phyloP scores from a whole-genome alignment of 2,797 vertebrate genomes.

The Rousettus madagascariensis region DNA sequence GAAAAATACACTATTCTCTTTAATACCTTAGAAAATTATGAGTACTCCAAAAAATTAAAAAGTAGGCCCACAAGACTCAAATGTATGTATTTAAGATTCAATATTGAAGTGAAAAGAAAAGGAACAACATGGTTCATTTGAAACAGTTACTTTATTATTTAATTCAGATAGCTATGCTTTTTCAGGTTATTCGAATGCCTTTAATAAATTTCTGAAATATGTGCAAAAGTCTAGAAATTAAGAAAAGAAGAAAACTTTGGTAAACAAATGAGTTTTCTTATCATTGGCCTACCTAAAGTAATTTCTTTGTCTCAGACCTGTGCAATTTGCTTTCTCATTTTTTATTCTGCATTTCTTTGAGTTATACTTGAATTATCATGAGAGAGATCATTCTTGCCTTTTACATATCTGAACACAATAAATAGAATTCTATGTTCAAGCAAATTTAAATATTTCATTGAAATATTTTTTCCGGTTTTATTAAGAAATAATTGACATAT shows the following conservation, averaged over 20 bases:
- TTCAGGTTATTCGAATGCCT: constrained; percentile 61
- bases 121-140: constrained; percentile 36
- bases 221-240: constrained; percentile 44
- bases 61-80: not conserved
- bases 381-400: constrained; percentile 51
- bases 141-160: constrained; percentile 61
- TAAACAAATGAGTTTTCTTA: constrained; percentile 64
- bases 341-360: constrained; percentile 73
- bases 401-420: constrained; percentile 57
- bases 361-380: constrained; percentile 45
- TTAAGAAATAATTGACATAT: not conserved
- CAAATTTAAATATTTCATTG: constrained; percentile 60
- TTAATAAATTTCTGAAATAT: constrained; percentile 61
- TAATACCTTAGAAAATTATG: not conserved
- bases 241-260: constrained; percentile 4
- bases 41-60: not conserved
- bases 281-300: constrained; percentile 51
- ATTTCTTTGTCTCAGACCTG: constrained; percentile 65
- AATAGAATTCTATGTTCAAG: constrained; percentile 67
- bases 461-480: constrained; percentile 45
- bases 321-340: constrained; percentile 63
- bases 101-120: constrained; percentile 38
- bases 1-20: not conserved
- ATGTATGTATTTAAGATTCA: not conserved
- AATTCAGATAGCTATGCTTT: constrained; percentile 53